A percentile compares a stretch with the other conserved stretches of the same genome.
Evolutionary conservation across 2,888 invertebrate genomes (phyloP).

Genomic region (Hipparchia sbordonii): DNA sequence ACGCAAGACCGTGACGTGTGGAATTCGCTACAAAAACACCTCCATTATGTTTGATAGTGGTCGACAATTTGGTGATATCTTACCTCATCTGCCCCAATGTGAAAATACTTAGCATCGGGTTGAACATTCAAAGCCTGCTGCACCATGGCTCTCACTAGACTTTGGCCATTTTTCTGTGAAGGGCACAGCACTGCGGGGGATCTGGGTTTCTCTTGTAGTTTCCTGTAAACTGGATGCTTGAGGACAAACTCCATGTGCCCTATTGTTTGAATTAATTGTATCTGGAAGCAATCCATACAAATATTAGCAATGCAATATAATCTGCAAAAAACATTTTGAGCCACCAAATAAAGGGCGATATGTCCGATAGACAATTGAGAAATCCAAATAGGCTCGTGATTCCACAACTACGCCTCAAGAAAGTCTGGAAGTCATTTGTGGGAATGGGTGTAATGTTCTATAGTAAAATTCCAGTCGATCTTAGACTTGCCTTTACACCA

Average conservation of each 20-base stretch:
- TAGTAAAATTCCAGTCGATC: no score
- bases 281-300: slow-evolving; percentile 52
- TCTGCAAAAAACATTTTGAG: background rate
- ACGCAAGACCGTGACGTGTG: no score
- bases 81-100: slow-evolving; percentile 93
- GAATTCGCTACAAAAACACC: no score
- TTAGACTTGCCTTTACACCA: no score
- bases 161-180: slow-evolving; percentile 75
- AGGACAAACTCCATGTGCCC: slow-evolving; percentile 94
- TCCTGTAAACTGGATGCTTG: slow-evolving; percentile 86
- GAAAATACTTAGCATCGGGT: slow-evolving; percentile 85
- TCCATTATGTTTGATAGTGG: no score
- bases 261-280: slow-evolving; percentile 92
- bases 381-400: no score
- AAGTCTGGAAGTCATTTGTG: no score
- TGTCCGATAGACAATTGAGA: no score
- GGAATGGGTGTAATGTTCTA: no score
- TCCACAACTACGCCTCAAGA: no score
- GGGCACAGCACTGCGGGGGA: slow-evolving; percentile 89
- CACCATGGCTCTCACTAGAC: slow-evolving; percentile 79
- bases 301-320: no score
- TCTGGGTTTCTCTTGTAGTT: slow-evolving; percentile 85
- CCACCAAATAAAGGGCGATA: background rate
- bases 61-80: background rate
- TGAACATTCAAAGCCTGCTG: slow-evolving; percentile 88